Evolutionary conservation across 2,113 vertebrate genomes (phyloP), one percentile per base, ranked within the genome.

Genomic region (Albula glossodonta): DNA sequence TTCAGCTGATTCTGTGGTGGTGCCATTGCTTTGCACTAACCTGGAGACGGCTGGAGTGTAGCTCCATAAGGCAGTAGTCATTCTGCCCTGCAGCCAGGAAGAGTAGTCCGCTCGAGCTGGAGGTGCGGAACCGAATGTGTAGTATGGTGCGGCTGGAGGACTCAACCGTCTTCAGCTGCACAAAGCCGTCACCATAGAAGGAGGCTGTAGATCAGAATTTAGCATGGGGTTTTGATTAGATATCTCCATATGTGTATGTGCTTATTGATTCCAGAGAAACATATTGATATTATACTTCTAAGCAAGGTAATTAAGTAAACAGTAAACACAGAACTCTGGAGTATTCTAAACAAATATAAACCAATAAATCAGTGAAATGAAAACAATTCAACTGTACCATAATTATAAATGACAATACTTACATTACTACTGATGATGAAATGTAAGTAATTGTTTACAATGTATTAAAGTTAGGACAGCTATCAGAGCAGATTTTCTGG

Each of bases 51-150:
- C 96, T 96, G 74, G 93, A 96, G 6, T 17, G 82, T 85, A 99
- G 93, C 91, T 97, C 96, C 80, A 97, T 90, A 88, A 97, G 91
- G 89, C 96, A 95, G 92, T 96, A 96, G 93, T 94, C 88, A 0
- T 87, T 93, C 90, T 95, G 94, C 85, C 96, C 96, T 51, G 95
- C 95, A 78, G 96, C 97, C 81, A 98, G 96, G 93, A 98, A 97
- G 86, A 99, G 94, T 85, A 99, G 92, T 86, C 97, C 97, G 25
- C 92, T 89, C 48, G 94, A 90, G 90, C 95, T 96, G 87, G 94
- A 97, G 82, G 97, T 98, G 90, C 93, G 95, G 94, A 99, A 98
- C 84, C 91, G 93, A 88, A 97, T 41, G 66, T 93, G 93, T 82
- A 99, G 93, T 2, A 88, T 91, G 82, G 96, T 96, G 89, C 91